Conservation (phyloP, 2,888 invertebrate genomes). For the Dryomyza anilis region DNA sequence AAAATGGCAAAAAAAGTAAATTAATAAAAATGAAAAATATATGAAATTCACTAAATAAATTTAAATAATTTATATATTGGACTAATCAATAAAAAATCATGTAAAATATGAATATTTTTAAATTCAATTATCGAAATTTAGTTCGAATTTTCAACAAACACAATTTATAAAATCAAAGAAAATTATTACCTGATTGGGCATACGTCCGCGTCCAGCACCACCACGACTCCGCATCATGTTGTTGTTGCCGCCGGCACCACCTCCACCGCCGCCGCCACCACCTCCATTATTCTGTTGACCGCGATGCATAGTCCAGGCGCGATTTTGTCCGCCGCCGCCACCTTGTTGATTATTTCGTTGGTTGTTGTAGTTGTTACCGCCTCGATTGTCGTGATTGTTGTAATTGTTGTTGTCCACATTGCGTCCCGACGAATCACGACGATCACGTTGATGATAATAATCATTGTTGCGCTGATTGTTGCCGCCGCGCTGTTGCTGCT, state of each 20-base stretch:
- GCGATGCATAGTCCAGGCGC: constrained; percentile 58
- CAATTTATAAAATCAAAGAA: no score
- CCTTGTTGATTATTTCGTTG: constrained; percentile 54
- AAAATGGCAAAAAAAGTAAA: constrained; percentile 22
- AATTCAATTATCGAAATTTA: no score
- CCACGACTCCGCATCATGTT: constrained; percentile 56
- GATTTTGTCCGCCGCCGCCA: constrained; percentile 48
- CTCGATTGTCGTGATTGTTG: constrained; percentile 45
- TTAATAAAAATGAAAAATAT: constrained; percentile 31
- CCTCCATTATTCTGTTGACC: constrained; percentile 42
- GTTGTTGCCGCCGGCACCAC: constrained; percentile 30
- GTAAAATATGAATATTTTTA: no score
- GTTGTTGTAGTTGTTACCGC: constrained; percentile 45
- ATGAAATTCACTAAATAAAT: no score
- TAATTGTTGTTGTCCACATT: constrained; percentile 53
- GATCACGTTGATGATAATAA: constrained; percentile 55
- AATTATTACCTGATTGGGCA: constrained; percentile 38
- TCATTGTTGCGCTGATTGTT: constrained; percentile 45
- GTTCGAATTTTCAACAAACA: no score
- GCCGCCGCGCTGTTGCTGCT: constrained; percentile 35
- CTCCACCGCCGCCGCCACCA: constrained; percentile 34
- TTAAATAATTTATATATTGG: no score
- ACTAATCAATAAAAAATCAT: no score
- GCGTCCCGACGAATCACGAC: constrained; percentile 57
- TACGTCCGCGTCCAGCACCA: constrained; percentile 56